Evolutionary conservation across 2,888 invertebrate genomes (phyloP).

Genomic region (Papilio elwesi): DNA sequence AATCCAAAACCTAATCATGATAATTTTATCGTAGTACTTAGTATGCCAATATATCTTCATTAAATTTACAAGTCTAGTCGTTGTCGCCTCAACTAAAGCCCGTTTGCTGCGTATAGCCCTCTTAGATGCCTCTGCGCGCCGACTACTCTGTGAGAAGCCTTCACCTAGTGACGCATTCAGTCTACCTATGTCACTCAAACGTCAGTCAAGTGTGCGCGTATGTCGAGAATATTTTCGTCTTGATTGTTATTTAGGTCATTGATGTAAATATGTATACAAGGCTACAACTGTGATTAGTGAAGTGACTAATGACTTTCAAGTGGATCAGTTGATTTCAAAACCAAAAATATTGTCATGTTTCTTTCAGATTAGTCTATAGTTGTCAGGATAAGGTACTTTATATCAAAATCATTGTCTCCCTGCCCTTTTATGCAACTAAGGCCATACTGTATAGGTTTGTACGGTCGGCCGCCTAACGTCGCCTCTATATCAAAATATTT

Average conservation of each 20-base stretch:
- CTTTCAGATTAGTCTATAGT: too few relatives aligned
- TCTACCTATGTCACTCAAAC: constrained; percentile 38
- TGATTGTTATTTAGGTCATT: constrained; percentile 34
- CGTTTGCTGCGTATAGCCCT: neutral
- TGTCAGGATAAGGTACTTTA: too few relatives aligned
- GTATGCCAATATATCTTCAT: neutral
- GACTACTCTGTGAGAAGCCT: constrained; percentile 15
- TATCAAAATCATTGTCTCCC: too few relatives aligned
- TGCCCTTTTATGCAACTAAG: too few relatives aligned
- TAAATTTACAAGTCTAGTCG: constrained; percentile 1
- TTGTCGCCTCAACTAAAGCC: neutral
- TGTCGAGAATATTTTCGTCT: constrained; percentile 36
- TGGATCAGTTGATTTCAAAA: too few relatives aligned
- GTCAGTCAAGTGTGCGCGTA: constrained; percentile 32
- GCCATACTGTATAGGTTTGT: too few relatives aligned
- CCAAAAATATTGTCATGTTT: too few relatives aligned
- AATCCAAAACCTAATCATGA: neutral
- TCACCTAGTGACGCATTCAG: constrained; percentile 25
- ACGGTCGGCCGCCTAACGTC: too few relatives aligned
- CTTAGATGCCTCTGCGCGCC: constrained; percentile 2
- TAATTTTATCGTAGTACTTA: neutral
- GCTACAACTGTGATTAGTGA: too few relatives aligned
- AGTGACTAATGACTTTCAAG: too few relatives aligned
- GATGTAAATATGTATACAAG: neutral
- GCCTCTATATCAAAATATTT: too few relatives aligned